phyloP scores from a whole-genome alignment of 2,113 vertebrate species.

The Bambusicola thoracicus region DNA sequence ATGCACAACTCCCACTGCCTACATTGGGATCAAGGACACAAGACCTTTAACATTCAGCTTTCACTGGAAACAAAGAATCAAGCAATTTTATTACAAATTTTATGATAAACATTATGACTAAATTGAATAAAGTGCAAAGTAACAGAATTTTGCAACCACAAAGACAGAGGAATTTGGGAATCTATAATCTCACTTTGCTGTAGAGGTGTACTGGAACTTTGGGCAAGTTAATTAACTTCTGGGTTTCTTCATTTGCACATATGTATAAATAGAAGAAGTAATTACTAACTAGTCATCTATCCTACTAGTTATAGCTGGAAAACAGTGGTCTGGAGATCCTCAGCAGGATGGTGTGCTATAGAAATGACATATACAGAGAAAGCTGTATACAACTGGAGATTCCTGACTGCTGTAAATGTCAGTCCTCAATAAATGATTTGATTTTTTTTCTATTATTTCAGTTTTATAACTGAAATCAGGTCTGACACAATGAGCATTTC shows the following conservation, averaged over 20 bases:
- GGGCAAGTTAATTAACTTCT: not conserved
- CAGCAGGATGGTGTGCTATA: not conserved
- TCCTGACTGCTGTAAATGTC: conserved; percentile 35
- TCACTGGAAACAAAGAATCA: not conserved
- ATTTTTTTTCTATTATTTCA: conserved; percentile 39
- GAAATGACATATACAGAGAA: conserved; percentile 24
- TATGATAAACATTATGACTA: not conserved
- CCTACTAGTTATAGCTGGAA: not conserved
- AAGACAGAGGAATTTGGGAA: not conserved
- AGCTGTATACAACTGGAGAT: conserved; percentile 26
- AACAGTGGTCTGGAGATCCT: not conserved
- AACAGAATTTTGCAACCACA: not conserved
- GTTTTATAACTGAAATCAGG: conserved; percentile 51
- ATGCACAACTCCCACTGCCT: fast-evolving
- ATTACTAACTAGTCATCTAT: not conserved
- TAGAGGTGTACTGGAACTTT: not conserved
- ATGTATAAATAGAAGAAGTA: not conserved
- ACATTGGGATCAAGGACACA: not conserved
- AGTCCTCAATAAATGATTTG: conserved; percentile 42
- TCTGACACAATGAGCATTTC: conserved; percentile 34
- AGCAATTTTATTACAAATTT: not conserved
- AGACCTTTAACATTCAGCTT: not conserved
- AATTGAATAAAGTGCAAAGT: not conserved
- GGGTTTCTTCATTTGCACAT: not conserved
- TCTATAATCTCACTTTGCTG: not conserved